A percentile compares a stretch with the other conserved stretches of the same genome.
These are phyloP conservation scores for Rallus limicola DNA, from an alignment of 2,113 vertebrate genomes.

Conservation along the genomic window DNA sequence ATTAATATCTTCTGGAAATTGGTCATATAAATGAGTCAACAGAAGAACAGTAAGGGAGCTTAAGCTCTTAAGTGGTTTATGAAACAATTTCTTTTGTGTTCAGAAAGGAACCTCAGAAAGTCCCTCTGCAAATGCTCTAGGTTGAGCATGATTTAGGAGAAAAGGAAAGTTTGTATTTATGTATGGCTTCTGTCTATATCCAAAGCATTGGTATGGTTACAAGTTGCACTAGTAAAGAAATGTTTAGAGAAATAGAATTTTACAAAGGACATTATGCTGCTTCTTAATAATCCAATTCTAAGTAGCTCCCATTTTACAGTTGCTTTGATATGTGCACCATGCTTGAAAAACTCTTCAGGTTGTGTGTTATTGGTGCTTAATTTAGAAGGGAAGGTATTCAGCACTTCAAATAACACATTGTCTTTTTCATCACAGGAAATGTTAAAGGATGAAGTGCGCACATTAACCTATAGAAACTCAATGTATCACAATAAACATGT, in stretches of 20 bases:
- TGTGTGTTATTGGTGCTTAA: background rate
- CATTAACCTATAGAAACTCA: slow-evolving; percentile 95
- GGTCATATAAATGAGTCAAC: background rate
- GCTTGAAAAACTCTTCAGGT: background rate
- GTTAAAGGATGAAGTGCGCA: slow-evolving; percentile 97
- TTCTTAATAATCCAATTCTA: background rate
- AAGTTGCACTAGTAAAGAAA: background rate
- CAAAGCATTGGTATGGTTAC: background rate
- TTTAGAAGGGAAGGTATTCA: background rate
- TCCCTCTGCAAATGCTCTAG: background rate
- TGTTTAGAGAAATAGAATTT: background rate
- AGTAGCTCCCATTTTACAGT: background rate
- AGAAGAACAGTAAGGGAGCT: background rate
- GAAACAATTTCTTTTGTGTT: background rate
- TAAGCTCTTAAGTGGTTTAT: background rate
- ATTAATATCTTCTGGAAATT: background rate
- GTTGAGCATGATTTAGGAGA: background rate
- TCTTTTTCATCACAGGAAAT: slow-evolving; percentile 84
- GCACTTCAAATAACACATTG: background rate
- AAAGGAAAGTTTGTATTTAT: background rate
- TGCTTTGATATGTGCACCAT: background rate
- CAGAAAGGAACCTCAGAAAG: background rate
- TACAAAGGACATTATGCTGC: background rate
- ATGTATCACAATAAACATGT: slow-evolving; percentile 99
- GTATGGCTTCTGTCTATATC: background rate